Evolutionary conservation across 2,888 invertebrate genomes (phyloP).

Genomic region (Scaptomyza caliginosa): DNA sequence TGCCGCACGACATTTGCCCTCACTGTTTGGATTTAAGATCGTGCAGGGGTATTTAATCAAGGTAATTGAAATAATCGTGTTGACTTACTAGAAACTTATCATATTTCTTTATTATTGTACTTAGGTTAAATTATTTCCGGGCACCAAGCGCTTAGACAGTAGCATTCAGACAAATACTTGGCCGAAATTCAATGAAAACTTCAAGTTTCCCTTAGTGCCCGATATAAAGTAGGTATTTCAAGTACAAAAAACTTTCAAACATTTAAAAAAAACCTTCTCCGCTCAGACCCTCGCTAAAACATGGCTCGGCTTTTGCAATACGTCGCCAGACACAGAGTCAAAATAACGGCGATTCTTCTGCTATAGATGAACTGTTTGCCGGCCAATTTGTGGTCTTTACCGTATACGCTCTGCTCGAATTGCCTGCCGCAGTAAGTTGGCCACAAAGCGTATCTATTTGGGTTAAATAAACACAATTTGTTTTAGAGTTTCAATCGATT

Average conservation of each 20-base stretch:
- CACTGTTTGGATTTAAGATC: slow-evolving; percentile 89
- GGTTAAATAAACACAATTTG: slow-evolving; percentile 39
- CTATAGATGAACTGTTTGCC: slow-evolving; percentile 82
- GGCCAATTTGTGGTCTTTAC: slow-evolving; percentile 84
- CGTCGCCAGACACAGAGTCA: slow-evolving; percentile 55
- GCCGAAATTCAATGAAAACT: slow-evolving; percentile 92
- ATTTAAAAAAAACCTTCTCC: not conserved
- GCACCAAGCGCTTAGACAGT: slow-evolving; percentile 90
- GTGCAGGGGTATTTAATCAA: slow-evolving; percentile 92
- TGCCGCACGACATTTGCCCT: slow-evolving; percentile 91
- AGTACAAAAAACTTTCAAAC: not conserved
- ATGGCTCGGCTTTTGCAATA: slow-evolving; percentile 50
- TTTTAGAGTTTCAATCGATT: slow-evolving; percentile 82
- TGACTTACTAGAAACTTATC: too few relatives aligned
- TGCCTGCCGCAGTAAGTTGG: slow-evolving; percentile 81
- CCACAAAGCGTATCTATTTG: slow-evolving; percentile 20
- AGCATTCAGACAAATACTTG: slow-evolving; percentile 90
- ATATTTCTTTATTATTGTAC: too few relatives aligned
- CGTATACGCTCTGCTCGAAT: slow-evolving; percentile 83
- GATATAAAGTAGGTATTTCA: slow-evolving; percentile 79
- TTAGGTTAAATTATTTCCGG: slow-evolving; percentile 92
- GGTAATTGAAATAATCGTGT: slow-evolving; percentile 84
- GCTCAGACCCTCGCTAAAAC: slow-evolving; percentile 65
- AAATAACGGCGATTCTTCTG: slow-evolving; percentile 48
- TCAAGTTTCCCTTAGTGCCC: slow-evolving; percentile 87